Conservation (phyloP, 2,888 invertebrate species). For the Andricus curvator region DNA sequence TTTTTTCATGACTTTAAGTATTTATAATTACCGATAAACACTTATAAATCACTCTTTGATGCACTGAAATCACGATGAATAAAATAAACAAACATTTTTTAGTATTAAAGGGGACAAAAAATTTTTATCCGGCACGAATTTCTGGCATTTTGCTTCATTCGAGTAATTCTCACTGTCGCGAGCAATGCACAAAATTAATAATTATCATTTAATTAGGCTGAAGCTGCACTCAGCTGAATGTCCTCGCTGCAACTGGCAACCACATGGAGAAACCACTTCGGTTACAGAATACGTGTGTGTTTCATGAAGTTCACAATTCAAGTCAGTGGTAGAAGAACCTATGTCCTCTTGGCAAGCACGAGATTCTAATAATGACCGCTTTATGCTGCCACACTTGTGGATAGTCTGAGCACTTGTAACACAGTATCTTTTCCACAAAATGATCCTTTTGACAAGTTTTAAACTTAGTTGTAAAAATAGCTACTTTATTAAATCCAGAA, state of each 20-base stretch:
- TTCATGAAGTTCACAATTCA: conserved; percentile 49
- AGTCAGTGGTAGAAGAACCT: conserved; percentile 54
- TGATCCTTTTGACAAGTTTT: conserved; percentile 12
- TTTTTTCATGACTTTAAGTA: neutral
- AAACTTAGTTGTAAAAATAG: neutral
- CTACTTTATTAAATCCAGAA: neutral
- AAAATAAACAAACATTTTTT: conserved; percentile 24
- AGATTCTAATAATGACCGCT: conserved; percentile 74
- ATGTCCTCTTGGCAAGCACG: conserved; percentile 59
- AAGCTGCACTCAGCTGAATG: conserved; percentile 61
- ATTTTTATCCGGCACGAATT: neutral
- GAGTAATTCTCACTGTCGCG: conserved; percentile 42
- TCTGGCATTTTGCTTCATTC: conserved; percentile 13
- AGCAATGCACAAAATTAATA: conserved; percentile 50
- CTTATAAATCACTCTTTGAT: neutral
- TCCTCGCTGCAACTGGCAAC: conserved; percentile 69
- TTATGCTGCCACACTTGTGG: conserved; percentile 61
- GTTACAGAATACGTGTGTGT: conserved; percentile 17
- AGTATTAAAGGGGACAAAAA: neutral
- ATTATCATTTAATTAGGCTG: conserved; percentile 67
- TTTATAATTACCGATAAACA: neutral
- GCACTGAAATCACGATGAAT: conserved; percentile 20
- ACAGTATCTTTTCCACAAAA: conserved; percentile 7
- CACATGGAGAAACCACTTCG: conserved; percentile 66
- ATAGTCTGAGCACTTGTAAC: conserved; percentile 24